Evolutionary conservation across 2,113 vertebrate genomes (phyloP), one percentile per base, ranked within the genome.

Genomic region (Scomber colias): DNA sequence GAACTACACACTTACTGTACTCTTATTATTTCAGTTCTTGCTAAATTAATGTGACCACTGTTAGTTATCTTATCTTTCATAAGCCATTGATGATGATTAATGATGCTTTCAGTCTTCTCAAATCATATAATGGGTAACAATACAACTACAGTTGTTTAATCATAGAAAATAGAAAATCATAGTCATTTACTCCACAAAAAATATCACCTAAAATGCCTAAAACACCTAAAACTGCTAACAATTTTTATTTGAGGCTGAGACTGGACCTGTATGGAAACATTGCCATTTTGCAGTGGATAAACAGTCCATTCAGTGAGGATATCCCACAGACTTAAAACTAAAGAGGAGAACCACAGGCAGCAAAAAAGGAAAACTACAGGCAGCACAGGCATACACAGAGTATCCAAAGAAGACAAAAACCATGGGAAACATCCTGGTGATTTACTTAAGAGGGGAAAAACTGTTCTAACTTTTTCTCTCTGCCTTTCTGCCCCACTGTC

Each of bases 391-490:
- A 35, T 31, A 60, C 8, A 71, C 21, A 73, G 24, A 3, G 15
- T 15, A 51, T 63, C 45, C 21, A 55, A 68, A 81, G 24, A 30
- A 35, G 8, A 79, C 65, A 55, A 61, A 79, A 83, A 74, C 67
- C 67, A 68, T 55, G 71, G 68, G 67, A 80, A 84, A 75, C 0
- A 7, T 73, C 78, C 60, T 82, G 79, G 57, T 60, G 61, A 72
- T 71, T 84, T 51, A 64, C 30, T 82, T 46, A 80, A 78, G 76
- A 80, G 19, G 11, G 57, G 48, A 66, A 73, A 56, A 57, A 57
- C 27, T 68, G 74, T 71, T 87, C 50, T 82, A 68, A 82, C 65
- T 59, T 80, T 74, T 53, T 62, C 6, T 46, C 30, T 45, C 30
- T 53, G 31, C 60, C 63, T 65, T 61, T 82, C 21, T 71, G 54